phyloP scores from a whole-genome alignment of 2,113 vertebrate genomes.

The Tylochromis polylepis region DNA sequence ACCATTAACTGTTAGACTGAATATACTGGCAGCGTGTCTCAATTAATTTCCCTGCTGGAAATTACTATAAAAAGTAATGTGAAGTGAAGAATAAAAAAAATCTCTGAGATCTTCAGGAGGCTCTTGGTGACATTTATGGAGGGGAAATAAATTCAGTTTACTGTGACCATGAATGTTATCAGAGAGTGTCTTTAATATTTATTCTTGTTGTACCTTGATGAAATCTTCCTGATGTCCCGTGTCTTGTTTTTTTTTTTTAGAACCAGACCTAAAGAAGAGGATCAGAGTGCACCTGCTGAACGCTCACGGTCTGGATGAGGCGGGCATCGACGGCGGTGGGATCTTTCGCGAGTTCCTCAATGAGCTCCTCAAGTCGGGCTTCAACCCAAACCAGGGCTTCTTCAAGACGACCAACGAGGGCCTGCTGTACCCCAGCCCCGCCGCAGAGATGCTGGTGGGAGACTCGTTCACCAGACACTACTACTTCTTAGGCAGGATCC shows the following conservation, averaged over 20 bases:
- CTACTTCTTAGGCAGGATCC: slow-evolving; percentile 95
- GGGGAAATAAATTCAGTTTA: not conserved
- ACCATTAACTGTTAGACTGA: not conserved
- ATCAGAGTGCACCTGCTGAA: slow-evolving; percentile 95
- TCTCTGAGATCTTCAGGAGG: not conserved
- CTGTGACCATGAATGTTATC: not conserved
- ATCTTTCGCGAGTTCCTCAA: slow-evolving; percentile 98
- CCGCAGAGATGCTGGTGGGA: slow-evolving; percentile 90
- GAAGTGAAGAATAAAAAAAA: not conserved
- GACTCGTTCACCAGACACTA: slow-evolving; percentile 93
- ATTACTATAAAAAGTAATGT: not conserved
- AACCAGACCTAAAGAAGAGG: slow-evolving; percentile 92
- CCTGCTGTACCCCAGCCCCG: slow-evolving; percentile 91
- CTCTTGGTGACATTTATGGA: not conserved
- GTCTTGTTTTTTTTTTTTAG: slow-evolving; percentile 52
- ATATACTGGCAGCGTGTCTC: not conserved
- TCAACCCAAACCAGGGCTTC: slow-evolving; percentile 97
- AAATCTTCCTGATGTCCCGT: not conserved
- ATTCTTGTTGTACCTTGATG: not conserved
- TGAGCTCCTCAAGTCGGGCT: slow-evolving; percentile 94
- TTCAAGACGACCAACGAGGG: slow-evolving; percentile 96
- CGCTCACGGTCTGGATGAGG: slow-evolving; percentile 93
- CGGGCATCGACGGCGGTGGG: slow-evolving; percentile 95
- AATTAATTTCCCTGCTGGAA: not conserved
- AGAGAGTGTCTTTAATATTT: not conserved